Evolutionary conservation across 2,888 invertebrate species (phyloP).

Genomic region (Ctenicera cuprea): DNA sequence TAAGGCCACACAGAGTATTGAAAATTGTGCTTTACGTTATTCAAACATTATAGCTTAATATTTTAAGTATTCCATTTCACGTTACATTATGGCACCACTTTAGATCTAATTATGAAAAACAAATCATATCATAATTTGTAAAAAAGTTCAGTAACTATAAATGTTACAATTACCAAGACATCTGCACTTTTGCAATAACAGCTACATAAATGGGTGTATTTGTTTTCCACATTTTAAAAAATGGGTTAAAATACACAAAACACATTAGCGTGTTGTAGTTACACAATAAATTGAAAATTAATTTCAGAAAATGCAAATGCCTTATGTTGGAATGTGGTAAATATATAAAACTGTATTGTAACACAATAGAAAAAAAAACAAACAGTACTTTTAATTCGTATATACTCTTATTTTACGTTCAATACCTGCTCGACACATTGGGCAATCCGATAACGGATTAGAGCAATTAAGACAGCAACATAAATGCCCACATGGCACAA

Average conservation of each 20-base stretch:
- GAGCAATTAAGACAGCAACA: constrained; percentile 87
- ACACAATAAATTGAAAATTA: too few species aligned
- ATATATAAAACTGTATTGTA: neutral
- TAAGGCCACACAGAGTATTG: constrained; percentile 31
- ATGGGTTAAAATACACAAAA: too few species aligned
- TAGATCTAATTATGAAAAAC: neutral
- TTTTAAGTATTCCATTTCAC: neutral
- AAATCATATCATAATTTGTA: neutral
- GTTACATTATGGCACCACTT: constrained; percentile 10
- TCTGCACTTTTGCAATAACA: too few species aligned
- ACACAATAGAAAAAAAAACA: neutral
- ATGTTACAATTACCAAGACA: too few species aligned
- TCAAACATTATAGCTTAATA: neutral
- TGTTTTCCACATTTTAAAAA: too few species aligned
- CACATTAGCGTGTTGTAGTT: too few species aligned
- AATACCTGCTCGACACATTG: constrained; percentile 85
- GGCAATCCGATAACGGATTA: constrained; percentile 79
- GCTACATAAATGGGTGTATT: too few species aligned
- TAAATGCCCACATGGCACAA: constrained; percentile 91
- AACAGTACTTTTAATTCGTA: neutral
- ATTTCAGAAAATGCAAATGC: neutral
- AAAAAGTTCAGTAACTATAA: too few species aligned
- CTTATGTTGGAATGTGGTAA: constrained; percentile 3
- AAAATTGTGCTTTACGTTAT: constrained; percentile 21
- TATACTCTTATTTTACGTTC: constrained; percentile 80